phyloP scores from a whole-genome alignment of 2,888 invertebrate species.

The Eupithecia subumbrata region DNA sequence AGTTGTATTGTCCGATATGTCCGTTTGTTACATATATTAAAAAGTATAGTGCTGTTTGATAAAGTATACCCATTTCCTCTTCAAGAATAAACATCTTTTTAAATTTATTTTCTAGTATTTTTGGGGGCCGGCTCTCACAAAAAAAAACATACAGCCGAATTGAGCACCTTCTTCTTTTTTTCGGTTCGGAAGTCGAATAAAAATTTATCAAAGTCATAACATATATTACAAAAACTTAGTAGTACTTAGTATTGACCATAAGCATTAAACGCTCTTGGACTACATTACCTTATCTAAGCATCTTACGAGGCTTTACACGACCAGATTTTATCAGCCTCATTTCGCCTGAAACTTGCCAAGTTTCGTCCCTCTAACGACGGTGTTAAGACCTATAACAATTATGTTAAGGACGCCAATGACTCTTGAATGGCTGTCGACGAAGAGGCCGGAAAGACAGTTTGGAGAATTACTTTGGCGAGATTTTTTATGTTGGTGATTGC shows the following conservation, averaged over 20 bases:
- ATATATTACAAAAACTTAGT: too few species aligned
- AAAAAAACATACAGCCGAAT: too few species aligned
- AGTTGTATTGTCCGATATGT: background rate
- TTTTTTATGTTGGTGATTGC: background rate
- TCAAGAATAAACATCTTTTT: too few species aligned
- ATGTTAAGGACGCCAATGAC: conserved; percentile 27
- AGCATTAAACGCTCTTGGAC: background rate
- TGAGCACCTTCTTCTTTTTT: too few species aligned
- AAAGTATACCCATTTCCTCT: background rate
- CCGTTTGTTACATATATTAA: background rate
- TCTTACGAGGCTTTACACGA: background rate
- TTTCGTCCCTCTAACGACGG: conserved; percentile 21
- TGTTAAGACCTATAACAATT: conserved; percentile 32
- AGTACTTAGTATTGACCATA: background rate
- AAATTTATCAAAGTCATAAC: background rate
- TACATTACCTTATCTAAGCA: conserved; percentile 5
- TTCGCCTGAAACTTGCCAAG: conserved; percentile 23
- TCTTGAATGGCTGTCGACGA: conserved; percentile 40
- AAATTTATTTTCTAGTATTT: background rate
- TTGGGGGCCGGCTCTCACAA: background rate
- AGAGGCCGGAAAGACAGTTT: conserved; percentile 9
- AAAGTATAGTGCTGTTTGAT: too few species aligned
- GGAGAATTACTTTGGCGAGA: conserved; percentile 2
- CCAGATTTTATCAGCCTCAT: conserved; percentile 25
- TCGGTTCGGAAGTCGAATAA: background rate